phyloP scores from a whole-genome alignment of 2,113 vertebrate species.

The Eleginops maclovinus region DNA sequence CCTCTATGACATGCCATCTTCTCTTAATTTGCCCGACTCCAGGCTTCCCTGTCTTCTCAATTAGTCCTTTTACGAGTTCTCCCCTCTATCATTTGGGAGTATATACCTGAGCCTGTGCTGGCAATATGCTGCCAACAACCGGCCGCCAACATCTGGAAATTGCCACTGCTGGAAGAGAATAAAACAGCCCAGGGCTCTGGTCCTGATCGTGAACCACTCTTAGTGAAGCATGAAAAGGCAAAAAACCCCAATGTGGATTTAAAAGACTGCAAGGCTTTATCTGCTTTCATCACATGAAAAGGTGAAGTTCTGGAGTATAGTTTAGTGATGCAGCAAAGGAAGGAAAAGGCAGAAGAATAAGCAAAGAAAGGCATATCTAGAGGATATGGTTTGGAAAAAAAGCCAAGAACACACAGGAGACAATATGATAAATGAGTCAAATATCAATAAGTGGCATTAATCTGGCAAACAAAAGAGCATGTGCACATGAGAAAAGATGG shows the following conservation, averaged over 20 bases:
- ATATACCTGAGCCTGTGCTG: conserved; percentile 62
- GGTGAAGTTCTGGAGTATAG: conserved; percentile 26
- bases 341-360: conserved; percentile 47
- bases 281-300: conserved; percentile 72
- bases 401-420: conserved; percentile 47
- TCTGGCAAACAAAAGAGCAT: conserved; percentile 56
- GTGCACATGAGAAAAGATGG: conserved; percentile 63
- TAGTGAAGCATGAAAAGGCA: conserved; percentile 68
- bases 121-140: conserved; percentile 60
- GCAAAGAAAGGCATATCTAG: conserved; percentile 9
- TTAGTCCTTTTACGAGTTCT: conserved; percentile 11
- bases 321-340: conserved; percentile 56
- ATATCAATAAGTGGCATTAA: conserved; percentile 51
- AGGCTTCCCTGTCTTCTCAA: conserved; percentile 30
- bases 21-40: conserved; percentile 23
- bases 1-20: conserved; percentile 21
- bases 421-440: conserved; percentile 35
- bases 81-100: conserved; percentile 15
- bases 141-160: conserved; percentile 72
- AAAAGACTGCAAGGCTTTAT: conserved; percentile 66
- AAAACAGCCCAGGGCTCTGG: conserved; percentile 56
- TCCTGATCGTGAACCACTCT: conserved; percentile 62
- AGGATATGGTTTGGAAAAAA: conserved; percentile 73
- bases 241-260: conserved; percentile 68
- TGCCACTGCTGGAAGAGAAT: conserved; percentile 68